A percentile compares a stretch with the other conserved stretches of the same genome.
Evolutionary conservation across 2,113 vertebrate species (phyloP).

Genomic region (Cygnus buccinator): DNA sequence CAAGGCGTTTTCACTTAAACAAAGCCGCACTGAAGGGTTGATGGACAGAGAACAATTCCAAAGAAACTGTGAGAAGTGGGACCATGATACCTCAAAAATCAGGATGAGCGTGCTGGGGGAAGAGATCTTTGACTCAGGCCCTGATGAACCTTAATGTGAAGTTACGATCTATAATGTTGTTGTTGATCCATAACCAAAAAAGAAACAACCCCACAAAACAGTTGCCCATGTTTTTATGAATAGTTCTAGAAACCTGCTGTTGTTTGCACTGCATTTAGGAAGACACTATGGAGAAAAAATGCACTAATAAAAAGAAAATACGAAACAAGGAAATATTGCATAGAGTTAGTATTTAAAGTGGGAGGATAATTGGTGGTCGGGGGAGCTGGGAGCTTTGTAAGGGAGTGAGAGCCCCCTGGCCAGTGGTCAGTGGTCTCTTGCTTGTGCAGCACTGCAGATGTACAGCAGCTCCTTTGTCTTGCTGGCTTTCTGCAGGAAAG

Average conservation of each 20-base stretch:
- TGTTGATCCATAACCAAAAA: background rate
- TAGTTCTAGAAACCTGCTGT: background rate
- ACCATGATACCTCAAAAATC: background rate
- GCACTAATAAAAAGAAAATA: background rate
- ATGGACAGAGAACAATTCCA: background rate
- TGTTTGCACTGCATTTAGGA: background rate
- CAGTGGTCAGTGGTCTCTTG: background rate
- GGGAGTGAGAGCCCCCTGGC: background rate
- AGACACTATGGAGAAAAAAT: background rate
- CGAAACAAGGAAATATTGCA: background rate
- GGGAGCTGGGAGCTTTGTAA: background rate
- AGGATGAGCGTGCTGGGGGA: background rate
- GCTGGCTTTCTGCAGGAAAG: background rate
- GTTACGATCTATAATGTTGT: background rate
- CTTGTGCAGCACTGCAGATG: background rate
- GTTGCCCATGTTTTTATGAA: background rate
- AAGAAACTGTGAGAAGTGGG: background rate
- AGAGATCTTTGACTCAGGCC: background rate
- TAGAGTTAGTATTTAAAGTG: background rate
- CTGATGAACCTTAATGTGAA: background rate
- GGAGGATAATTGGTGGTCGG: background rate
- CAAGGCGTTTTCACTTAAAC: background rate
- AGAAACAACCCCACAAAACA: background rate
- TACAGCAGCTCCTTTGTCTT: background rate
- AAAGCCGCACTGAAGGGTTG: fast-evolving